Base-by-base conservation (phyloP, 2,888 invertebrate genomes). In the Ephialtes manifestator region DNA sequence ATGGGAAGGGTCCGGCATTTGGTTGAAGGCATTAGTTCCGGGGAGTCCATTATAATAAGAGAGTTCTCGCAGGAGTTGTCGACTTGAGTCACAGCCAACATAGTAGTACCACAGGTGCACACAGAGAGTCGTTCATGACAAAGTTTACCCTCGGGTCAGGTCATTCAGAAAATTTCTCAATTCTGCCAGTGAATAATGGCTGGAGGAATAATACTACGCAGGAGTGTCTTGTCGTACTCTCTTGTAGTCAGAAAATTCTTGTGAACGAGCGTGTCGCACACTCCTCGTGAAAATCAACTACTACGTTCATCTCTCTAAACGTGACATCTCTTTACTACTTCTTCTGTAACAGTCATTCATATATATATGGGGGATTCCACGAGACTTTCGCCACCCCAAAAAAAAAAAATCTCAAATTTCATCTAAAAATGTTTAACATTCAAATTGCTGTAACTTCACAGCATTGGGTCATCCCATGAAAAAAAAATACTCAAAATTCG, bases 121-220 rank as follows among this genome's bases (percentile, higher is more conserved):
- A 55, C 8, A 74, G 65, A 20, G n/a, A 53, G 20, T 43, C 63
- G 65, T 83, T 67, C 71, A 51, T 46, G 58, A 51, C 48, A 70
- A 67, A 63, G 85, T 88, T 88, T 81, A 87, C 39, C 81, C 80
- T 82, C 84, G 70, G 83, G 70, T 55, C 70, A 18, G 79, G 79
- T 88, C 87, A 90, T 90, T 89, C 87, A 89, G 87, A 70, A 86
- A 88, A 89, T 89, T 81, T 85, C 28, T 63, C 77, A 76, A 81
- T 84, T 84, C 76, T 72, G 74, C 77, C 85, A 70, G 78, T 89
- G 90, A 90, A 89, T 86, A 89, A 89, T 89, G 87, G 83, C 76
- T 58, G 39, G 10, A 8, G 39, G 39, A 39, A 39, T 39, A 39
- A 39, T 39, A 63, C 39, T 31, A 83, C 76, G 84, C 86, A 63